Conservation (phyloP, 2,113 vertebrate species). For the Lagopus leucura region DNA sequence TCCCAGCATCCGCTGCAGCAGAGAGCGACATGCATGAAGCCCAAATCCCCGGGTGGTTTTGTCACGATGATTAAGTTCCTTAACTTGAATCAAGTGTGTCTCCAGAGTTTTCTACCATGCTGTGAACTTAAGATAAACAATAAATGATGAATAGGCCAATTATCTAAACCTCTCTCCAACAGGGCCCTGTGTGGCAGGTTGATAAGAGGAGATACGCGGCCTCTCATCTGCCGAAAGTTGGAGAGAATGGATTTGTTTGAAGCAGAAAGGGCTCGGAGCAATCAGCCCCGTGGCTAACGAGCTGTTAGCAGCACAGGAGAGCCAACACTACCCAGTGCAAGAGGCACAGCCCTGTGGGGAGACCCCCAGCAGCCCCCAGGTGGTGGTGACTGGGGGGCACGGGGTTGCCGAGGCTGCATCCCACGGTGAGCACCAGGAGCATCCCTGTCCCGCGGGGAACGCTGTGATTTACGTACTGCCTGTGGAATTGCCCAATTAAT, state of each 20-base stretch:
- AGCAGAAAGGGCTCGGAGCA: neutral
- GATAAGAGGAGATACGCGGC: neutral
- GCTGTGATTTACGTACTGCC: slow-evolving; percentile 61
- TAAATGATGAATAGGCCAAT: slow-evolving; percentile 64
- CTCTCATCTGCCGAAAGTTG: slow-evolving; percentile 15
- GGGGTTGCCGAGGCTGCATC: neutral
- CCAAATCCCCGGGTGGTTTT: slow-evolving; percentile 37
- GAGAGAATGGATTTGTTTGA: neutral
- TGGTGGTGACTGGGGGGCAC: rapidly evolving
- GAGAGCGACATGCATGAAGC: neutral
- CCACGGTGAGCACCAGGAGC: rapidly evolving
- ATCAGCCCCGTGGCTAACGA: slow-evolving; percentile 6
- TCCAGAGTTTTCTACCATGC: slow-evolving; percentile 8
- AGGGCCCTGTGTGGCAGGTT: neutral
- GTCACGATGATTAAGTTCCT: slow-evolving; percentile 65
- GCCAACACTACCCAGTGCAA: neutral
- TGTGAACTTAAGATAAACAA: slow-evolving; percentile 66
- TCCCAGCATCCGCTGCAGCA: slow-evolving; percentile 38
- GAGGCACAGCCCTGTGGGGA: neutral
- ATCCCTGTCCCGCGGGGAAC: rapidly evolving
- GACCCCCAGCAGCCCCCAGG: neutral
- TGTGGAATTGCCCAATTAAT: slow-evolving; percentile 68
- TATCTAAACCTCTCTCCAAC: slow-evolving; percentile 27
- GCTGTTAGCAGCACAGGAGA: neutral
- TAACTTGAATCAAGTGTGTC: slow-evolving; percentile 58